These are phyloP conservation scores for Malurus alboscapulatus DNA, from an alignment of 2,113 vertebrate genomes.

Conservation along the genomic window DNA sequence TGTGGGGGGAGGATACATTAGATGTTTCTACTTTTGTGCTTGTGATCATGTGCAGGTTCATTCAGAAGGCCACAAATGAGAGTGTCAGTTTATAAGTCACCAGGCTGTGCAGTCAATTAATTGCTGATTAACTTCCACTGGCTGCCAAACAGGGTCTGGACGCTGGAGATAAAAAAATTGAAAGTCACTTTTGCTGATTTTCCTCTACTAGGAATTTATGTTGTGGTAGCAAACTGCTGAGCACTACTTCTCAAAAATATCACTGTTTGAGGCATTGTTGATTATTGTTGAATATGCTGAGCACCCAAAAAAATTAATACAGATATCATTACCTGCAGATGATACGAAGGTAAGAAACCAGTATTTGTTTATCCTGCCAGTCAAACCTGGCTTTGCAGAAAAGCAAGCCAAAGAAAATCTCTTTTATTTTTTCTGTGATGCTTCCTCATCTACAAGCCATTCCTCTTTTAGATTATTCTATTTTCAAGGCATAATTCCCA, in stretches of 20 bases:
- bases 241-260: neutral
- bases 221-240: neutral
- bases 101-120: neutral
- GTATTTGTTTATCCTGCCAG: conserved; percentile 13
- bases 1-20: neutral
- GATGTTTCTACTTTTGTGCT: neutral
- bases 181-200: neutral
- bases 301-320: neutral
- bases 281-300: neutral
- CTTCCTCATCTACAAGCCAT: conserved; percentile 69
- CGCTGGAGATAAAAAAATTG: neutral
- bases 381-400: conserved; percentile 36
- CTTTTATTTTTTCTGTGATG: conserved; percentile 70
- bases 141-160: neutral
- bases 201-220: neutral
- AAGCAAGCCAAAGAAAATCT: conserved; percentile 70
- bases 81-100: neutral
- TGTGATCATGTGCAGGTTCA: neutral
- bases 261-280: neutral
- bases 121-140: neutral
- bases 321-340: neutral
- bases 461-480: conserved; percentile 72
- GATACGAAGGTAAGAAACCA: neutral
- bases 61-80: neutral
- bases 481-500: conserved; percentile 75